A percentile compares a stretch with the other conserved stretches of the same genome.
These are phyloP conservation scores for Rhinoderma darwinii DNA, from an alignment of 2,113 vertebrate genomes.

Conservation along the genomic window DNA sequence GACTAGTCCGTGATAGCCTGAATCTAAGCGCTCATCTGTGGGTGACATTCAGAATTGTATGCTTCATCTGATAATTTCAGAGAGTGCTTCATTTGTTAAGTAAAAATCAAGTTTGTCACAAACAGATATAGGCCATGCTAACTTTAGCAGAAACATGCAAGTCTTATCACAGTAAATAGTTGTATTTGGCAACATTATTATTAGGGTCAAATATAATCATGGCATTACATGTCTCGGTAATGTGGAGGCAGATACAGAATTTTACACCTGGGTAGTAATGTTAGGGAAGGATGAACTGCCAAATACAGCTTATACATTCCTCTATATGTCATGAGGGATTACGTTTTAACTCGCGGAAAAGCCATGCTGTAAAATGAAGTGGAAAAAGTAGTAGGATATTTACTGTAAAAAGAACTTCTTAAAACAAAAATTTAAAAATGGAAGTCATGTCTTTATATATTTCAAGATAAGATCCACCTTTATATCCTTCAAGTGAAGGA, in stretches of 20 bases:
- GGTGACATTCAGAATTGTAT: conserved; percentile 57
- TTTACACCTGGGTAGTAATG: conserved; percentile 25
- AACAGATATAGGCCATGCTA: conserved; percentile 26
- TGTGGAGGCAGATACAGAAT: background rate
- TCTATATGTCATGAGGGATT: background rate
- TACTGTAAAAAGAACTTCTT: too few species aligned
- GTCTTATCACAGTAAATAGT: conserved; percentile 32
- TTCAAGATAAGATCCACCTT: too few species aligned
- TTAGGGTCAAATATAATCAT: conserved; percentile 9
- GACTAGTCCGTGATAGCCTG: conserved; percentile 46
- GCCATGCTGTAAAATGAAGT: background rate
- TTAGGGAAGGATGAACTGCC: background rate
- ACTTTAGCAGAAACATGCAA: background rate
- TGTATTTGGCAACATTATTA: conserved; percentile 26
- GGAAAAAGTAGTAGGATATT: too few species aligned
- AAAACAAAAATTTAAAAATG: too few species aligned
- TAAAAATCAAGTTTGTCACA: conserved; percentile 4
- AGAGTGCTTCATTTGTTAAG: conserved; percentile 35
- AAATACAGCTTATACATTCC: background rate
- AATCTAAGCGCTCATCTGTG: conserved; percentile 55
- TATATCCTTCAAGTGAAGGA: too few species aligned
- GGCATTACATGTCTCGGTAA: conserved; percentile 3
- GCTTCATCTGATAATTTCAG: conserved; percentile 44
- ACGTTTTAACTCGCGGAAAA: background rate
- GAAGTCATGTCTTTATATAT: too few species aligned